Evolutionary conservation across 2,888 invertebrate genomes (phyloP), one percentile per base, ranked within the genome.

Genomic region (Halocaridina rubra): DNA sequence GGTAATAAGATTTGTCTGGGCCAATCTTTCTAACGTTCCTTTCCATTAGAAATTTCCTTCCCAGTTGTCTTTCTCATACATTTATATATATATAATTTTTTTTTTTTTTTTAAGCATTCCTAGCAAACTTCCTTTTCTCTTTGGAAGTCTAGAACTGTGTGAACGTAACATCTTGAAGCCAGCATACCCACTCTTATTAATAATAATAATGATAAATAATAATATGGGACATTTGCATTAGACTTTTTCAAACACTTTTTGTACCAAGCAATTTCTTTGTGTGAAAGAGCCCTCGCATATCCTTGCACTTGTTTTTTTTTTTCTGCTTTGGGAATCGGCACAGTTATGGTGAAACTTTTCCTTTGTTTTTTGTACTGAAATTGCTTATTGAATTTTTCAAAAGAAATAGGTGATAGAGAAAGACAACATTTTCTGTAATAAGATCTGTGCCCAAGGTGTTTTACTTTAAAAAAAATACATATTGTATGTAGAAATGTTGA

Each of bases 281-380:
- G 76, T 76, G 76, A 76, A 59, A 59, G 76, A 76, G 76, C 76
- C 59, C 39, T 30, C 71, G 57, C 71, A 61, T 61, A 72, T 80
- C 72, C 46, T 80, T 27, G 80, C 80, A 80, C 80, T 72, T n/a
- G n/a, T n/a, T n/a, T 78, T 80, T n/a, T 33, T 80, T 39, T 72
- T 59, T 33, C 53, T 32, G 80, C 80, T 80, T 80, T 71, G 80
- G 80, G 80, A 71, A 72, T 64, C 29, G 69, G 79, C 79, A 80
- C 67, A 67, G 53, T 53, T 80, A 32, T 72, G 53, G 71, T 32
- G 72, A 32, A 53, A 59, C 22, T 59, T 33, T 53, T 72, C 72
- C 30, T 57, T 29, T 29, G 71, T 80, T 30, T 29, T 46, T 80
- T 72, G 72, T 61, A 53, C 19, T 53, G 53, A 53, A 19, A 22